A percentile compares a stretch with the other conserved stretches of the same genome.
Evolutionary conservation across 2,113 vertebrate species (phyloP).

Genomic region (Pachyramphus minor): DNA sequence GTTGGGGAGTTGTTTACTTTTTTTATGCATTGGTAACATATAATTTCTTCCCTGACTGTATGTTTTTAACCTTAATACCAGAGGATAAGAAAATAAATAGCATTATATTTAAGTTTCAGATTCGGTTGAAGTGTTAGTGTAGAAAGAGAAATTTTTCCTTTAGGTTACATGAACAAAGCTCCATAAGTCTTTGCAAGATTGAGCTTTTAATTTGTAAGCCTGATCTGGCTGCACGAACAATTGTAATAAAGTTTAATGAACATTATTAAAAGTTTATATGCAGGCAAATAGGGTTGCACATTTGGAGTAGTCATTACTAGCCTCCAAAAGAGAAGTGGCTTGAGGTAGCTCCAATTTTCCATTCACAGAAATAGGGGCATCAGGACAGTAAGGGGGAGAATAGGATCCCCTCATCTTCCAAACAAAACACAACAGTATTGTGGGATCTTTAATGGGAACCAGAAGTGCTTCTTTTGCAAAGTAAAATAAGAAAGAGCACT

Average conservation of each 20-base stretch:
- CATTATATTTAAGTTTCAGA: not conserved
- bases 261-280: slow-evolving; percentile 69
- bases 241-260: slow-evolving; percentile 70
- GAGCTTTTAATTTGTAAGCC: slow-evolving; percentile 52
- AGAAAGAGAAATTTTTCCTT: not conserved
- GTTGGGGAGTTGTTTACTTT: not conserved
- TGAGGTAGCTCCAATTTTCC: slow-evolving; percentile 27
- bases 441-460: not conserved
- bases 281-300: slow-evolving; percentile 42
- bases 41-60: not conserved
- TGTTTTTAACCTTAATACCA: not conserved
- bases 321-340: not conserved
- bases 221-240: slow-evolving; percentile 47
- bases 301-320: slow-evolving; percentile 37
- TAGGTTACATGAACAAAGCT: not conserved
- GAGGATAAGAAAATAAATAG: not conserved
- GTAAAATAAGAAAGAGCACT: not conserved
- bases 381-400: not conserved
- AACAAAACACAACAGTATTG: not conserved
- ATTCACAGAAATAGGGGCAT: not conserved
- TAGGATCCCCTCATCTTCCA: not conserved
- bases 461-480: not conserved
- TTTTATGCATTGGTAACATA: not conserved
- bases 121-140: not conserved
- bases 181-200: slow-evolving; percentile 19